These are phyloP conservation scores for Malurus alboscapulatus DNA, from an alignment of 2,113 vertebrate species.

Conservation along the genomic window DNA sequence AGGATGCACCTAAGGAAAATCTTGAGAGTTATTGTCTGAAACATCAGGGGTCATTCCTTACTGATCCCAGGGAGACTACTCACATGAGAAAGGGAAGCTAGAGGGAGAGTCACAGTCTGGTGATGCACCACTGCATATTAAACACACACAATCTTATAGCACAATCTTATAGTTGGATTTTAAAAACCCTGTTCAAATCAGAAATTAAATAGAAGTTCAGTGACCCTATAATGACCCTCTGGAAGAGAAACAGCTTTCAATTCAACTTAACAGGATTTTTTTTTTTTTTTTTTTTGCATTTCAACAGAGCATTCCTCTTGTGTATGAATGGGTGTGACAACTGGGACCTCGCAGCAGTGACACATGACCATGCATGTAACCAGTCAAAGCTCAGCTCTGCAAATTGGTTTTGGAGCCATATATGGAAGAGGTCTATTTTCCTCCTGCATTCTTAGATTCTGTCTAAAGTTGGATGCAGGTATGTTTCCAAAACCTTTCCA, in stretches of 20 bases:
- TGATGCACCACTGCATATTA: not conserved
- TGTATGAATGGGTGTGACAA: not conserved
- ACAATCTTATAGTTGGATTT: not conserved
- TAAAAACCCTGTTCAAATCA: not conserved
- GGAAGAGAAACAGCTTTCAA: not conserved
- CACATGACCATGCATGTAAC: fast-evolving
- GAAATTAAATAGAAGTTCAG: not conserved
- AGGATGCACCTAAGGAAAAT: not conserved
- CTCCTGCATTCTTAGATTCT: not conserved
- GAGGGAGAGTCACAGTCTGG: not conserved
- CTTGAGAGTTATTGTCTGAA: not conserved
- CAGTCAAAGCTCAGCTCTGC: not conserved
- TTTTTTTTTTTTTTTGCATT: not conserved
- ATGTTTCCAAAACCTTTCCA: not conserved
- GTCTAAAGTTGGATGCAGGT: not conserved
- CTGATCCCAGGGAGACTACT: not conserved
- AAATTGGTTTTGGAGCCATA: not conserved
- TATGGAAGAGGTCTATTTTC: not conserved
- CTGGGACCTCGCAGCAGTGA: not conserved
- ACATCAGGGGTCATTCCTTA: not conserved
- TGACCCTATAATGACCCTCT: not conserved
- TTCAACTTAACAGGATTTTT: not conserved
- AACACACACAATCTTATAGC: not conserved
- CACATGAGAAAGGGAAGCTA: not conserved
- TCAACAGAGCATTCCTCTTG: not conserved